Evolutionary conservation across 2,797 vertebrate species (phyloP).

Genomic region (Hafferia zeledoni): DNA sequence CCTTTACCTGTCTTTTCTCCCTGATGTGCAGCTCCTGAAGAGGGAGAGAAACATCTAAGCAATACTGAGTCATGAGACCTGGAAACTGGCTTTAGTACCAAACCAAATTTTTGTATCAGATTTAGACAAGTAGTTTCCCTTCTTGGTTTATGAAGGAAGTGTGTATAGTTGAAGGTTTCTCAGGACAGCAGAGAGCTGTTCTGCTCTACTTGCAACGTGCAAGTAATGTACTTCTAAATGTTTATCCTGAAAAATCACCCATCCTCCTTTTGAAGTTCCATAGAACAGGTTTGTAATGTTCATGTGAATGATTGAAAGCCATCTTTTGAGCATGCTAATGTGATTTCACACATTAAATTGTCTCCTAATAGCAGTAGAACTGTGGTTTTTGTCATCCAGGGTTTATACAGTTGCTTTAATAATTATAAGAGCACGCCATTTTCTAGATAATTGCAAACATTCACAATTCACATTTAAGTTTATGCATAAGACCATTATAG

Average conservation of each 20-base stretch:
- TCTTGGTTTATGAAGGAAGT: background rate
- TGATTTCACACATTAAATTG: conserved; percentile 41
- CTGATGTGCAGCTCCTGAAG: background rate
- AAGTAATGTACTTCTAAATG: background rate
- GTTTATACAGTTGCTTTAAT: conserved; percentile 47
- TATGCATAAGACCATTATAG: conserved; percentile 34
- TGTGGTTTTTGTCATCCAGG: conserved; percentile 25
- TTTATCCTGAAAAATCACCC: background rate
- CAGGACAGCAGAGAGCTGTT: background rate
- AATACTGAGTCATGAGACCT: background rate
- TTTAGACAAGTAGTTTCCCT: background rate
- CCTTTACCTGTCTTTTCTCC: background rate
- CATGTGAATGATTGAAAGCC: conserved; percentile 33
- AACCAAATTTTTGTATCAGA: background rate
- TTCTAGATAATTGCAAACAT: conserved; percentile 59
- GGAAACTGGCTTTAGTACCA: background rate
- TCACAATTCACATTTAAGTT: conserved; percentile 48
- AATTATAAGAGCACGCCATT: conserved; percentile 51
- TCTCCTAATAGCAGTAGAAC: conserved; percentile 47
- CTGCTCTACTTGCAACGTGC: background rate
- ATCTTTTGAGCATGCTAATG: conserved; percentile 24
- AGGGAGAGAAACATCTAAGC: background rate
- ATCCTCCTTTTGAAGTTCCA: background rate
- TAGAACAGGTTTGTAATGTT: background rate
- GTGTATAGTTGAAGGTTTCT: background rate